Evolutionary conservation across 2,888 invertebrate species (phyloP), one percentile per base, ranked within the genome.

Genomic region (Macrosoma leucophasiata): DNA sequence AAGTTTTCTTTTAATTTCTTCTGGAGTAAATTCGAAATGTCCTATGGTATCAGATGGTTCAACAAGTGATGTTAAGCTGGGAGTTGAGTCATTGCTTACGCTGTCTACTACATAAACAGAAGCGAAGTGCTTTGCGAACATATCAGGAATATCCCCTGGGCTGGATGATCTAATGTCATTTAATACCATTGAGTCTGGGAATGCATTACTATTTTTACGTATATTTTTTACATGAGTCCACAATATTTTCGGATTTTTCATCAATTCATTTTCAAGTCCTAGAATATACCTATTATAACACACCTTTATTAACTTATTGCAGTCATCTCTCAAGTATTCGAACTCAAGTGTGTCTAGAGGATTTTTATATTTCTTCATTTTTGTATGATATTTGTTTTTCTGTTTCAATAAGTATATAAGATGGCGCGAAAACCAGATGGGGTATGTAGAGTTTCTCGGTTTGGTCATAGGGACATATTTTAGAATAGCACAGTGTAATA

Each of bases 241-340:
- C 18, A 32, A 25, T 14, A 7, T 32, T 14, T 32, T 32, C 1
- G 32, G 32, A 25, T 26, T 26, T 15, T 4, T n/a, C 9, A 20
- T 9, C 1, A 32, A 13, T 10, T 20, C 19, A 14, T 26, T 20
- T 15, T 32, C 20, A 3, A 29, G 20, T 29, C 9, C 21, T n/a
- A n/a, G n/a, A n/a, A n/a, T n/a, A n/a, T n/a, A n/a, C n/a, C n/a
- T n/a, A n/a, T n/a, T n/a, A n/a, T n/a, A n/a, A n/a, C n/a, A n/a
- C n/a, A n/a, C n/a, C n/a, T n/a, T n/a, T n/a, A n/a, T n/a, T n/a
- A n/a, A n/a, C n/a, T n/a, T n/a, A n/a, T n/a, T n/a, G n/a, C n/a
- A n/a, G n/a, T n/a, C n/a, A n/a, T n/a, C n/a, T n/a, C n/a, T n/a
- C n/a, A n/a, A n/a, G n/a, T n/a, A n/a, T n/a, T n/a, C n/a, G n/a